Percentiles rank a stretch among this genome's conserved stretches.
These are phyloP conservation scores for Agapetus fuscipes DNA, from an alignment of 2,888 invertebrate genomes.

Conservation along the genomic window DNA sequence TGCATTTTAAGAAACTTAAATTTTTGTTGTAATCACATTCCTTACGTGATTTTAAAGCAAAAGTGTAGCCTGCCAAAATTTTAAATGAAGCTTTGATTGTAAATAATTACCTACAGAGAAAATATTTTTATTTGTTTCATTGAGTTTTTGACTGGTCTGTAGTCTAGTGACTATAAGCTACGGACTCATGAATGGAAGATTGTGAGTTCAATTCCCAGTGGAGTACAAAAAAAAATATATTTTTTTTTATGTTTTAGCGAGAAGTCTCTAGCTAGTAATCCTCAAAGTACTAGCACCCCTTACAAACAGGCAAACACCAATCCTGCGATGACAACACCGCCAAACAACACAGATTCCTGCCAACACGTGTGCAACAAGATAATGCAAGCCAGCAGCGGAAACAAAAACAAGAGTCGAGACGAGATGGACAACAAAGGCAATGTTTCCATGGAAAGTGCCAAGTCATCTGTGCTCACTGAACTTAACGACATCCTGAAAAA, in stretches of 20 bases:
- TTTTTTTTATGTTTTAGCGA: conserved; percentile 4
- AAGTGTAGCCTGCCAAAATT: too few relatives aligned
- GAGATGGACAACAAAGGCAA: conserved; percentile 2
- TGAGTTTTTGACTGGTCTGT: too few relatives aligned
- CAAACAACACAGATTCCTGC: conserved; percentile 32
- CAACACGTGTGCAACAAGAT: conserved; percentile 38
- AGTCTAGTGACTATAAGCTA: too few relatives aligned
- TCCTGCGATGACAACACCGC: background rate
- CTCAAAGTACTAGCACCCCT: conserved; percentile 19
- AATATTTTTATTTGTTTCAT: too few relatives aligned
- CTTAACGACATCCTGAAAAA: conserved; percentile 1
- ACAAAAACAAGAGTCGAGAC: background rate
- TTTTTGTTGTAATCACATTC: too few relatives aligned
- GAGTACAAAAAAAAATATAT: too few relatives aligned
- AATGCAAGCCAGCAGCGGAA: conserved; percentile 23
- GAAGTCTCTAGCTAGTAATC: conserved; percentile 5
- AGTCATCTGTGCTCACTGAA: conserved; percentile 3
- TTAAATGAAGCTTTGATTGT: too few relatives aligned
- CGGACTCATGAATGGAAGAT: too few relatives aligned
- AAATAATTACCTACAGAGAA: too few relatives aligned
- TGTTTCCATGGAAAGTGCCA: background rate
- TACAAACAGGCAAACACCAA: conserved; percentile 4
- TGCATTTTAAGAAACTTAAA: too few relatives aligned
- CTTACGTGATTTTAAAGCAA: too few relatives aligned
- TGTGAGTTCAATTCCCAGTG: too few relatives aligned